These are phyloP conservation scores for Ophioninae sp. DNA, from an alignment of 2,888 invertebrate species.

Conservation along the genomic window DNA sequence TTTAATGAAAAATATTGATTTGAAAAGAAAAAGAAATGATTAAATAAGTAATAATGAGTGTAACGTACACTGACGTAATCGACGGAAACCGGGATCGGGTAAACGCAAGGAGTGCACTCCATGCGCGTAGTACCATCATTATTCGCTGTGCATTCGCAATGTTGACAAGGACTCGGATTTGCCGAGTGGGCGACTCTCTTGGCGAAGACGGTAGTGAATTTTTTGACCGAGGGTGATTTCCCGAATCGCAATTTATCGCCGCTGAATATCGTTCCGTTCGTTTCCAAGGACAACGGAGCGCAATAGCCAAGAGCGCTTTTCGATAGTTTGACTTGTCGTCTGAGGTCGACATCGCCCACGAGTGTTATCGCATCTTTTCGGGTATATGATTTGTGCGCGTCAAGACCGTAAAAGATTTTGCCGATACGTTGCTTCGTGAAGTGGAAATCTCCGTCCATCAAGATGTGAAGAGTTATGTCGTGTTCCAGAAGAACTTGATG, in stretches of 20 bases:
- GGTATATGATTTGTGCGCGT: slow-evolving; percentile 89
- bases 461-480: slow-evolving; percentile 90
- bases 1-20: too few relatives aligned
- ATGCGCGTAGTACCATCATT: slow-evolving; percentile 86
- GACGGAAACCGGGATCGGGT: slow-evolving; percentile 81
- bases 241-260: slow-evolving; percentile 84
- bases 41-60: slow-evolving; percentile 26
- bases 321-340: slow-evolving; percentile 88
- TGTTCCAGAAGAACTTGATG: slow-evolving; percentile 91
- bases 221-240: slow-evolving; percentile 83
- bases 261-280: slow-evolving; percentile 89
- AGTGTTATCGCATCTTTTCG: slow-evolving; percentile 88
- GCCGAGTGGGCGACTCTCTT: slow-evolving; percentile 86
- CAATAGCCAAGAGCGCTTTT: slow-evolving; percentile 90
- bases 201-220: slow-evolving; percentile 86
- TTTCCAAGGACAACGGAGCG: slow-evolving; percentile 90
- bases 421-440: slow-evolving; percentile 87
- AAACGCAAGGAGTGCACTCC: slow-evolving; percentile 85
- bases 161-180: slow-evolving; percentile 84
- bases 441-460: slow-evolving; percentile 91
- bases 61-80: slow-evolving; percentile 81
- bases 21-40: slow-evolving; percentile 14
- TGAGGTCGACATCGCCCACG: slow-evolving; percentile 87
- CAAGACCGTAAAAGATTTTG: slow-evolving; percentile 90
- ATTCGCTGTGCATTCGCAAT: slow-evolving; percentile 87